These are phyloP conservation scores for Orius laevigatus DNA, from an alignment of 1,140 invertebrate species.

Conservation along the genomic window DNA sequence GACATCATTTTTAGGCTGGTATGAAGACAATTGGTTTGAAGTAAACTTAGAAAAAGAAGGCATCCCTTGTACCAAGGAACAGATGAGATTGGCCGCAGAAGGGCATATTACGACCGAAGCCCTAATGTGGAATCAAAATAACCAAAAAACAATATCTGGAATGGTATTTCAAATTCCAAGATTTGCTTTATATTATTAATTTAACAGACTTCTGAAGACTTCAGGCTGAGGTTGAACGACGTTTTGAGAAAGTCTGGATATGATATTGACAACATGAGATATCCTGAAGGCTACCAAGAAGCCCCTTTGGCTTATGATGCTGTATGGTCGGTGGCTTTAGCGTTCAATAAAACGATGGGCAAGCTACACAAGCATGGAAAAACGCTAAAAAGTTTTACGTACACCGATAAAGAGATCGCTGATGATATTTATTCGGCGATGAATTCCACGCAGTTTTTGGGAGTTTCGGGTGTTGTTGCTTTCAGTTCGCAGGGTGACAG, in stretches of 20 bases:
- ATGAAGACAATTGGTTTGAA: conserved; percentile 98
- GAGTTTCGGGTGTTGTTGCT: conserved; percentile 86
- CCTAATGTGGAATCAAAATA: conserved; percentile 94
- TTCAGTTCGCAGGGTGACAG: conserved; percentile 96
- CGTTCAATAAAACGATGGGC: conserved; percentile 92
- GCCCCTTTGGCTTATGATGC: conserved; percentile 97
- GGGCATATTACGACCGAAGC: conserved; percentile 97
- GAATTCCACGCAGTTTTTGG: conserved; percentile 92
- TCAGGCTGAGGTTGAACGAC: conserved; percentile 51
- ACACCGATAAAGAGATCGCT: conserved; percentile 85
- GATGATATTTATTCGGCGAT: conserved; percentile 93
- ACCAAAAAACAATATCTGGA: conserved; percentile 79
- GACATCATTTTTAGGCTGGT: conserved; percentile 57
- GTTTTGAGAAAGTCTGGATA: conserved; percentile 59
- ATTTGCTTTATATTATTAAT: neutral
- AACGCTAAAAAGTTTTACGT: conserved; percentile 92
- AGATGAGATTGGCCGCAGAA: conserved; percentile 87
- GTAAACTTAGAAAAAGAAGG: conserved; percentile 71
- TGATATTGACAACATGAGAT: conserved; percentile 63
- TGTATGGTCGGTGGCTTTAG: conserved; percentile 94
- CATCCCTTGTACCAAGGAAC: conserved; percentile 79
- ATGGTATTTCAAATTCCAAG: conserved; percentile 41
- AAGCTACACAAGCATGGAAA: conserved; percentile 56
- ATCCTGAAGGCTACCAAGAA: conserved; percentile 91
- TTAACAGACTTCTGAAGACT: conserved; percentile 44